phyloP scores from a whole-genome alignment of 2,888 invertebrate species.

The Amblyjoppa proteus region DNA sequence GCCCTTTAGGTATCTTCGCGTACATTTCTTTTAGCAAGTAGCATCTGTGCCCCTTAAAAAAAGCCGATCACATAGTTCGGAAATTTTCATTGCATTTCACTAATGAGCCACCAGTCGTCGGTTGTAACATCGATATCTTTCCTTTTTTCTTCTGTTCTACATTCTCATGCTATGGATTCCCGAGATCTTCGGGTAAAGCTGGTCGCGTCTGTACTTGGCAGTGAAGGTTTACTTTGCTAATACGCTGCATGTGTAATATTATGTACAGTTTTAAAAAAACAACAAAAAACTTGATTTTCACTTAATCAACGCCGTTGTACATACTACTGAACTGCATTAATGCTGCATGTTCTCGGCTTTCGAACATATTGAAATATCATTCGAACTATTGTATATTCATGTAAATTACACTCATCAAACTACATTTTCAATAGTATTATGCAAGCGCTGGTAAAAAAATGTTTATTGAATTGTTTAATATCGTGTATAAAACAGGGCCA shows the following conservation, averaged over 20 bases:
- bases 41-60: not conserved
- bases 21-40: not conserved
- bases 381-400: constrained; percentile 24
- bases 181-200: constrained; percentile 12
- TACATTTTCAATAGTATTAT: not conserved
- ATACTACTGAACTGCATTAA: constrained; percentile 35
- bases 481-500: constrained; percentile 86
- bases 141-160: not conserved
- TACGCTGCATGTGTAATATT: constrained; percentile 49
- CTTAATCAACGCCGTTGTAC: constrained; percentile 18
- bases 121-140: not conserved
- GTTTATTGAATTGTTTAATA: constrained; percentile 43
- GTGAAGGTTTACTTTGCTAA: constrained; percentile 7
- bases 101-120: not conserved
- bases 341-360: constrained; percentile 46
- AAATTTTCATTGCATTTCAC: constrained; percentile 3
- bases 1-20: not conserved
- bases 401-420: constrained; percentile 22
- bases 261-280: constrained; percentile 1
- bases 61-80: not conserved
- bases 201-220: constrained; percentile 25
- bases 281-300: not conserved
- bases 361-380: constrained; percentile 18
- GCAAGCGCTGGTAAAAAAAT: not conserved
- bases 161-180: constrained; percentile 7